Percentiles rank a stretch among this genome's conserved stretches.
These are phyloP conservation scores for Paelopatides confundens DNA, from an alignment of 53 echinoderm and acorn worm genomes.

Conservation along the genomic window DNA sequence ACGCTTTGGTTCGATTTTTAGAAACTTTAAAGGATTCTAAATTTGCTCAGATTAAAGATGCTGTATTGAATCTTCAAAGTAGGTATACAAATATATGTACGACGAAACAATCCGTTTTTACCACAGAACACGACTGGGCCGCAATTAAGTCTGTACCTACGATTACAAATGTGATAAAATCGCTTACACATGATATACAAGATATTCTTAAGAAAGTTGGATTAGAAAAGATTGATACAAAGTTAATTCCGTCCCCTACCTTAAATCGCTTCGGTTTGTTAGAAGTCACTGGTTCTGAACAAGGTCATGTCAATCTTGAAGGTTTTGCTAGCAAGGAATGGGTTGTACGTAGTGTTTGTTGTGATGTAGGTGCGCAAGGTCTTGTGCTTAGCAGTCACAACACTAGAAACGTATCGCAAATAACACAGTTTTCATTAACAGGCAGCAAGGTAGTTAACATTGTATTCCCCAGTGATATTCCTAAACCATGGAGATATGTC, in stretches of 20 bases:
- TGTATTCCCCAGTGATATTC: not conserved
- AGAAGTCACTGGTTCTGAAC: conserved; percentile 2
- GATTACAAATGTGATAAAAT: not conserved
- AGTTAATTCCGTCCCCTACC: conserved; percentile 3
- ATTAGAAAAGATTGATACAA: not conserved
- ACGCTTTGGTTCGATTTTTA: conserved; percentile 28
- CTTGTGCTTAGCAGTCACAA: conserved; percentile 14
- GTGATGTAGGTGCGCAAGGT: not conserved
- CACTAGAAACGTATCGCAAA: not conserved
- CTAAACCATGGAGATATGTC: conserved; percentile 17
- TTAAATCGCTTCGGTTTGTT: conserved; percentile 11
- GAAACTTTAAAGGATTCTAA: conserved; percentile 7
- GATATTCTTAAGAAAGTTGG: not conserved
- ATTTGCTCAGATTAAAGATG: not conserved
- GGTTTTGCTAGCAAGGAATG: conserved; percentile 21
- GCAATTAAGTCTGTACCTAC: not conserved
- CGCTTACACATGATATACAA: not conserved
- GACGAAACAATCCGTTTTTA: not conserved
- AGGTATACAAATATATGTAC: not conserved
- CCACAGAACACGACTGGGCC: conserved; percentile 28
- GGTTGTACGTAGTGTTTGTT: not conserved
- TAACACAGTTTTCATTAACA: not conserved
- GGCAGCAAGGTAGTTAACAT: not conserved
- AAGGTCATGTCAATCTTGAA: not conserved
- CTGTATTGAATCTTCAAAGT: not conserved